Conservation (phyloP, 1,140 invertebrate species). For the Drosophila arawakana region DNA sequence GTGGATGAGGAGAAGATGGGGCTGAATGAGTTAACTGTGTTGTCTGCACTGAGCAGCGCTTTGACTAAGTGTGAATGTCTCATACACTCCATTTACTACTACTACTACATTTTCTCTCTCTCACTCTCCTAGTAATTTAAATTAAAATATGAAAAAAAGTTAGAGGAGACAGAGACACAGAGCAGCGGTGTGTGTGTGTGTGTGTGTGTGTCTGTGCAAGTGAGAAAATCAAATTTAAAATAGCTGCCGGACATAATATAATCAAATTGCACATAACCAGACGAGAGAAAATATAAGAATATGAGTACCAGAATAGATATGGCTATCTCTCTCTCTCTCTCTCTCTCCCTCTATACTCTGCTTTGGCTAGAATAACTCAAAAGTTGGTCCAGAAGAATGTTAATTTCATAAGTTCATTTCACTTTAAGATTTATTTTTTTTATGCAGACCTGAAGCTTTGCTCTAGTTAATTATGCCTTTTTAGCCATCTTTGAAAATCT, state of each 20-base stretch:
- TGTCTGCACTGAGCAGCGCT: constrained; percentile 25
- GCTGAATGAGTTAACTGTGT: constrained; percentile 71
- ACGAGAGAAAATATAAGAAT: constrained; percentile 15
- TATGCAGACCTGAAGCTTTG: too few relatives aligned
- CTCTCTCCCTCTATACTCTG: background rate
- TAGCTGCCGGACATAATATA: constrained; percentile 78
- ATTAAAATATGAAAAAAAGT: constrained; percentile 80
- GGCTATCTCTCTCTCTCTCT: background rate
- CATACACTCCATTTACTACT: background rate
- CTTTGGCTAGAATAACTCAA: background rate
- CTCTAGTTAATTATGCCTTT: too few relatives aligned
- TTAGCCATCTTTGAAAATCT: constrained; percentile 1
- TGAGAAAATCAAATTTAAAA: constrained; percentile 81
- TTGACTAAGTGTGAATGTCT: constrained; percentile 10
- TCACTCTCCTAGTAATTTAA: constrained; percentile 64
- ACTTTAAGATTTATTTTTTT: background rate
- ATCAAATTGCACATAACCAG: constrained; percentile 67
- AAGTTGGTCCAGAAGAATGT: constrained; percentile 1
- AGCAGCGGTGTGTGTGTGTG: too few relatives aligned
- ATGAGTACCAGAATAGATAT: constrained; percentile 4
- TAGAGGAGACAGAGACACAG: constrained; percentile 20
- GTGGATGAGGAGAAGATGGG: constrained; percentile 47
- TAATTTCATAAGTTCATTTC: constrained; percentile 1
- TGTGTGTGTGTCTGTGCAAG: background rate
- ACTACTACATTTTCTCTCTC: background rate